Percentiles rank a stretch among this genome's conserved stretches.
phyloP scores from a whole-genome alignment of 2,888 invertebrate genomes.

The Drosophila percnosoma region DNA sequence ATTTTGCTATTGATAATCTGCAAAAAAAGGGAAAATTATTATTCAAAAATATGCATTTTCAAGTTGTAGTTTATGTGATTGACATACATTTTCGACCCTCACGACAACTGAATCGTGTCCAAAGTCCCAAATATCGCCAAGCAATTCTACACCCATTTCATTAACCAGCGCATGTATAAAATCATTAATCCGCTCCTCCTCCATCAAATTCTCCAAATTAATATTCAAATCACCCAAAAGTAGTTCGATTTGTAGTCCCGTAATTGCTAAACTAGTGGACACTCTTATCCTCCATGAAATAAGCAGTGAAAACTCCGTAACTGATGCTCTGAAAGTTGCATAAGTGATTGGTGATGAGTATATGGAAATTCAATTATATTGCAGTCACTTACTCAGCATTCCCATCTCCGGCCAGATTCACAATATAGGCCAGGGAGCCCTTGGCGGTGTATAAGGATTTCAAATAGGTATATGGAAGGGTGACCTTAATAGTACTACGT shows the following conservation, averaged over 20 bases:
- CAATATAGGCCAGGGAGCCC: slow-evolving; percentile 77
- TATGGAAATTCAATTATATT: background rate
- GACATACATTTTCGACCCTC: slow-evolving; percentile 48
- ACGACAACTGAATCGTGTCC: slow-evolving; percentile 57
- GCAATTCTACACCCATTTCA: slow-evolving; percentile 78
- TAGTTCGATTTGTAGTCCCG: slow-evolving; percentile 70
- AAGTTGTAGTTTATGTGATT: background rate
- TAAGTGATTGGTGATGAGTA: background rate
- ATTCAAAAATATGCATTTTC: background rate
- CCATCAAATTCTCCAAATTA: slow-evolving; percentile 73
- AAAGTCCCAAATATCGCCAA: slow-evolving; percentile 79
- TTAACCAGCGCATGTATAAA: slow-evolving; percentile 81
- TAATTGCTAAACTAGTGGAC: slow-evolving; percentile 61
- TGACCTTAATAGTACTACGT: slow-evolving; percentile 67
- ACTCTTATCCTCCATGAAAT: slow-evolving; percentile 69
- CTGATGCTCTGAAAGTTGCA: slow-evolving; percentile 48
- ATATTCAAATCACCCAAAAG: slow-evolving; percentile 67
- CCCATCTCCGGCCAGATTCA: slow-evolving; percentile 80
- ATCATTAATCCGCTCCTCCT: slow-evolving; percentile 77
- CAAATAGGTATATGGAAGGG: slow-evolving; percentile 69
- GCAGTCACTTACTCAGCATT: slow-evolving; percentile 69
- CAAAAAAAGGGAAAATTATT: slow-evolving; percentile 3
- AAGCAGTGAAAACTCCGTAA: slow-evolving; percentile 58
- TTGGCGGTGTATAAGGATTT: slow-evolving; percentile 79
- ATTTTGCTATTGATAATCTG: slow-evolving; percentile 75